Conservation (phyloP, 2,113 vertebrate species). For the Baryphthengus martii region DNA sequence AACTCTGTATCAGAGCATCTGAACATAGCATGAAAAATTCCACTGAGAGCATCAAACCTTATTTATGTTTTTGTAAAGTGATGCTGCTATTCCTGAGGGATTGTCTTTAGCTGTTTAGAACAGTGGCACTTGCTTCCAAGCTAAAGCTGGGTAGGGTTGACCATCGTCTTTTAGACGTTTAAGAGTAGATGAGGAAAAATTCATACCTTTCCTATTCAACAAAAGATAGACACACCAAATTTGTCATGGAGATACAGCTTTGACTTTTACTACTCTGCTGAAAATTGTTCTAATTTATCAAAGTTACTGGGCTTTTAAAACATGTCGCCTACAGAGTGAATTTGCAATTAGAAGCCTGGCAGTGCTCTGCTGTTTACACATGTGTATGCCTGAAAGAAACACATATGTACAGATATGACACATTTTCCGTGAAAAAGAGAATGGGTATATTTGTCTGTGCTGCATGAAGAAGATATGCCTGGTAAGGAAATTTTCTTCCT, state of each 20-base stretch:
- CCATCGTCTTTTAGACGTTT: neutral
- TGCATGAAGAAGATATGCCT: neutral
- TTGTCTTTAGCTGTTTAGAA: neutral
- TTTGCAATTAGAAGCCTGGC: neutral
- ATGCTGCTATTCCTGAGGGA: neutral
- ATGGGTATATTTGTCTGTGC: neutral
- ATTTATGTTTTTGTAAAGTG: neutral
- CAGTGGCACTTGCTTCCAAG: neutral
- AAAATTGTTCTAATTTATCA: neutral
- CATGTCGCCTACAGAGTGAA: neutral
- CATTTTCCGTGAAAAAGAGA: neutral
- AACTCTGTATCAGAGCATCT: neutral
- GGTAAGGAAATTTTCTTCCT: neutral
- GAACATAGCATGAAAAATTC: neutral
- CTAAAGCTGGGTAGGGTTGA: neutral
- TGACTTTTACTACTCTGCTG: neutral
- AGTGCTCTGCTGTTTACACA: neutral
- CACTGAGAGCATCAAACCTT: neutral
- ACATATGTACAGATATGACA: rapidly evolving
- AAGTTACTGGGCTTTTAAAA: neutral
- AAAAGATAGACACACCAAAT: neutral
- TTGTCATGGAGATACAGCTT: neutral
- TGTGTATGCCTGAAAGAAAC: neutral
- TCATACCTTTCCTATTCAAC: neutral
- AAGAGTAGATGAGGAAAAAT: neutral